These are phyloP conservation scores for Graphium colonna DNA, from an alignment of 2,888 invertebrate species.

Conservation along the genomic window DNA sequence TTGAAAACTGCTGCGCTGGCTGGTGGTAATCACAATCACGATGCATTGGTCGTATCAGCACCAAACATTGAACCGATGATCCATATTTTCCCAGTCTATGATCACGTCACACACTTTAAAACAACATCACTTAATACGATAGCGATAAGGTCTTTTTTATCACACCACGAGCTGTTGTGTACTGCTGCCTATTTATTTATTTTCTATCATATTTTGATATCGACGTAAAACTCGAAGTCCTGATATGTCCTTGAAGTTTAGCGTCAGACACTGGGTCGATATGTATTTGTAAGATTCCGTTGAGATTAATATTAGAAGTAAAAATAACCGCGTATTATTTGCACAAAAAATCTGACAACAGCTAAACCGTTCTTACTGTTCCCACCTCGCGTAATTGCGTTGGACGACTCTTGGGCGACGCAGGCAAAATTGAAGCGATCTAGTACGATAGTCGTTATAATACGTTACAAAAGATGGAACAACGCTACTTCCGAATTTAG, in stretches of 20 bases:
- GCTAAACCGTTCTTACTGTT: conserved; percentile 46
- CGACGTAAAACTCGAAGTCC: conserved; percentile 39
- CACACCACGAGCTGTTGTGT: conserved; percentile 50
- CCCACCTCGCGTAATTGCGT: conserved; percentile 74
- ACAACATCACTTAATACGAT: conserved; percentile 47
- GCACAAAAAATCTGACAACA: conserved; percentile 54
- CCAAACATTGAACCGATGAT: conserved; percentile 44
- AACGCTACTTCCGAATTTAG: conserved; percentile 50
- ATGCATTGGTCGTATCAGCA: conserved; percentile 47
- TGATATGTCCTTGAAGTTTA: not conserved
- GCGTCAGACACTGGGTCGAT: conserved; percentile 22
- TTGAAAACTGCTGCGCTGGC: conserved; percentile 25
- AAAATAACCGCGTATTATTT: conserved; percentile 34
- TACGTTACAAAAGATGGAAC: conserved; percentile 26
- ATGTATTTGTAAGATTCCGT: conserved; percentile 32
- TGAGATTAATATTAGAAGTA: conserved; percentile 26
- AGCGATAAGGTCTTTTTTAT: conserved; percentile 53
- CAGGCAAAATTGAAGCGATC: conserved; percentile 63
- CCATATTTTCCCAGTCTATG: conserved; percentile 52
- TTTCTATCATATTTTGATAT: conserved; percentile 70
- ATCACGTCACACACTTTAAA: conserved; percentile 36
- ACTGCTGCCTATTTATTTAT: conserved; percentile 74
- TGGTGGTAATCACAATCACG: conserved; percentile 34
- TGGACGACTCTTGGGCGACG: conserved; percentile 72
- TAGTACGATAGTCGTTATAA: conserved; percentile 34